Conservation (phyloP, 2,888 invertebrate genomes). For the Lithophane semibrunnea region DNA sequence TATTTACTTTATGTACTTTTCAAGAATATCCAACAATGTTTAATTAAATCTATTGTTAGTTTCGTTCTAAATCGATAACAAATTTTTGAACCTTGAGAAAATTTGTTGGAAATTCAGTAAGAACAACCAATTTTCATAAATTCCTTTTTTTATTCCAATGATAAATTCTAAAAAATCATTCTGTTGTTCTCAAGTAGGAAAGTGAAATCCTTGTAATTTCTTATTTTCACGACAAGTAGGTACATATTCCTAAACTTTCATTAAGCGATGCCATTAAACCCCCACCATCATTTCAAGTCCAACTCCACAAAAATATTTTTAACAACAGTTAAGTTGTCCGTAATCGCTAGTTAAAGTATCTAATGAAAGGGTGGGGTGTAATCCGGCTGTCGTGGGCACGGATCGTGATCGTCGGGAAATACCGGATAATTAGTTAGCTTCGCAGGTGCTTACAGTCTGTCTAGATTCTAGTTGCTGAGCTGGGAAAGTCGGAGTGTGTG, state of each 20-base stretch:
- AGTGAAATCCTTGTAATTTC: too few species aligned
- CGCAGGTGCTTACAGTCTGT: slow-evolving; percentile 50
- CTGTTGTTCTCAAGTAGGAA: too few species aligned
- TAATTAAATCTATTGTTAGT: background rate
- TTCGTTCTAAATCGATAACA: background rate
- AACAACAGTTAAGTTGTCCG: slow-evolving; percentile 48
- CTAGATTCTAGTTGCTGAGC: slow-evolving; percentile 38
- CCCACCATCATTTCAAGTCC: background rate
- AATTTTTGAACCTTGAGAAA: background rate
- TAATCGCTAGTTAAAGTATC: slow-evolving; percentile 60
- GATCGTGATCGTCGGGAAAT: slow-evolving; percentile 62
- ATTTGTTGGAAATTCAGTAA: background rate
- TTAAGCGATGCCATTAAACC: slow-evolving; percentile 18
- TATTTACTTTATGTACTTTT: background rate
- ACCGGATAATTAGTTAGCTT: slow-evolving; percentile 62
- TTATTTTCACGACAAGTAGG: too few species aligned
- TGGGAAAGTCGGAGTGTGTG: slow-evolving; percentile 45
- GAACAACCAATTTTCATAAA: background rate
- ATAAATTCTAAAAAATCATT: too few species aligned
- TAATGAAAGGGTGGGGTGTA: slow-evolving; percentile 63
- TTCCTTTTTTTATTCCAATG: background rate
- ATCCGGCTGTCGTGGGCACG: slow-evolving; percentile 60
- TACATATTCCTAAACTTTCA: background rate
- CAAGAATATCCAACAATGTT: background rate
- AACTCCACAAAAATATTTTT: slow-evolving; percentile 46